These are phyloP conservation scores for Pogonus chalceus DNA, from an alignment of 1,140 invertebrate genomes.

Conservation along the genomic window DNA sequence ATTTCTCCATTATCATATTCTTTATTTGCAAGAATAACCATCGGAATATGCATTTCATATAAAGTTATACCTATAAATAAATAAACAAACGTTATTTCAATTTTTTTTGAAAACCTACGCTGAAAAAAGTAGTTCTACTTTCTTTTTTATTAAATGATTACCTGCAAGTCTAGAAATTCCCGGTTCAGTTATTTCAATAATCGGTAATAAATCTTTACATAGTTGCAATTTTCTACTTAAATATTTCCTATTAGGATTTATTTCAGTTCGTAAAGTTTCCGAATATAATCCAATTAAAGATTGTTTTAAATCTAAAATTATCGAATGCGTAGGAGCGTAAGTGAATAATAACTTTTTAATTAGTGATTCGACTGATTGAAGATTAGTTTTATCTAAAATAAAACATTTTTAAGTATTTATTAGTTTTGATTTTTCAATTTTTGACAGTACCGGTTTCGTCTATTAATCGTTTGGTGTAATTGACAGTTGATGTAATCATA, in stretches of 20 bases:
- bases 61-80: slow-evolving; percentile 51
- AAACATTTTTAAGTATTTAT: slow-evolving; percentile 7
- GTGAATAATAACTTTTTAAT: slow-evolving; percentile 44
- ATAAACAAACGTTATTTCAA: no score
- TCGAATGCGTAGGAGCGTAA: slow-evolving; percentile 52
- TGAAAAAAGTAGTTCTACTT: not conserved
- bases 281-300: slow-evolving; percentile 48
- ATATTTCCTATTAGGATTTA: slow-evolving; percentile 41
- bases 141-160: slow-evolving; percentile 23
- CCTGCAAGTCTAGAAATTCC: slow-evolving; percentile 63
- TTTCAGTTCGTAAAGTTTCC: slow-evolving; percentile 38
- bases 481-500: slow-evolving; percentile 38
- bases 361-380: slow-evolving; percentile 43
- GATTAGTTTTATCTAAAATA: slow-evolving; percentile 25
- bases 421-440: slow-evolving; percentile 4
- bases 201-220: slow-evolving; percentile 51
- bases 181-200: slow-evolving; percentile 57
- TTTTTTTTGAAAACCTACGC: no score
- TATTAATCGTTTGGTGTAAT: slow-evolving; percentile 35
- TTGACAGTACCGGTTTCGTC: slow-evolving; percentile 35
- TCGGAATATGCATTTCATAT: slow-evolving; percentile 61
- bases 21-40: slow-evolving; percentile 51
- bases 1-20: slow-evolving; percentile 40
- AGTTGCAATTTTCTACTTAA: slow-evolving; percentile 52
- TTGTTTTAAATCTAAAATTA: slow-evolving; percentile 56